Evolutionary conservation across 2,113 vertebrate species (phyloP), one percentile per base, ranked within the genome.

Genomic region (Phycodurus eques): DNA sequence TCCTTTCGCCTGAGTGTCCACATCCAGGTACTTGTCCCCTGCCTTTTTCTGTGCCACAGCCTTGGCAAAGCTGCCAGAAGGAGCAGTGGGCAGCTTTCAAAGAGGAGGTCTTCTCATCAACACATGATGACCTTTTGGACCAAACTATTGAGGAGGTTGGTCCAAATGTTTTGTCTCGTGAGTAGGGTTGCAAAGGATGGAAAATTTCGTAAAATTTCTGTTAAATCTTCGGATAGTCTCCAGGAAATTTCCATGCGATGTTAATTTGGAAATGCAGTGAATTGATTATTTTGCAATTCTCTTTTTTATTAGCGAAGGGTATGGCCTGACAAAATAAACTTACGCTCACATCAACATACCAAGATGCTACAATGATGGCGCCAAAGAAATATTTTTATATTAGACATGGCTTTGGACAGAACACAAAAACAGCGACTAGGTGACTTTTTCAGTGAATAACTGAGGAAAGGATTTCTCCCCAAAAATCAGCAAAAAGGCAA

Each of bases 71-170:
- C 15, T 84, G 80, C 85, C 76, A 79, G 62, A 74, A 31, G 47
- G 64, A 73, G 51, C 49, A 72, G 76, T 59, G 86, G 82, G 68
- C 68, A 70, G 71, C 73, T 47, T 12, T 73, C 1, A 83, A 77
- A 71, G 80, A 87, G 62, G 74, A 63, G n/a, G 69, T 61, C 0
- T 86, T 85, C 61, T 87, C 82, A n/a, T 76, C 74, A 0, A 81
- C 87, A 22, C 49, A 66, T 9, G 75, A 70, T 0, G 84, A 92
- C 51, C 63, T 60, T 2, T 51, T 93, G 75, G 83, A 79, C 22
- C 80, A 86, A 77, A 92, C 91, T 66, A 94, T 93, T 51, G 94
- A 95, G 86, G 86, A 93, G 83, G 86, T 87, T 12, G 0, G 74
- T 65, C 31, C 2, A 11, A 43, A 2, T 64, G 17, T 19, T 31